Evolutionary conservation across 2,888 invertebrate genomes (phyloP).

Genomic region (Clistopyga incitator): DNA sequence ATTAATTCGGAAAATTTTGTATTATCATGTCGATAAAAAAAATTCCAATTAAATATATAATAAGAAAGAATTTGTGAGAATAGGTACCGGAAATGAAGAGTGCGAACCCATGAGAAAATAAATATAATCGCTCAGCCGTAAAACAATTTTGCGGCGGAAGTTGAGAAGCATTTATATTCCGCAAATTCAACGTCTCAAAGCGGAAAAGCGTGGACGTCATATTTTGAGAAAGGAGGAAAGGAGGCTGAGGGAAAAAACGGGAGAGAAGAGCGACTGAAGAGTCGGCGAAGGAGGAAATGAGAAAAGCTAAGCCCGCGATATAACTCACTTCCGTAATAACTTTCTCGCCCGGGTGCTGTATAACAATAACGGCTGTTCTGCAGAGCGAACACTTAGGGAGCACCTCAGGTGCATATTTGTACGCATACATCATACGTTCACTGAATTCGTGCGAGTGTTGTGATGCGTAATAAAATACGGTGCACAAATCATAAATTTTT

Average conservation of each 20-base stretch:
- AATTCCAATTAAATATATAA: too few relatives aligned
- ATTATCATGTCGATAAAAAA: too few relatives aligned
- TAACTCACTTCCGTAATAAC: slow-evolving; percentile 71
- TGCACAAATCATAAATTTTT: neutral
- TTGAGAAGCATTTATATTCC: slow-evolving; percentile 32
- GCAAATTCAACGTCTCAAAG: slow-evolving; percentile 12
- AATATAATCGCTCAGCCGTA: slow-evolving; percentile 1
- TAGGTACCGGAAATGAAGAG: neutral
- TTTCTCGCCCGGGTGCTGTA: slow-evolving; percentile 62
- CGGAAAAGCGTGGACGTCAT: slow-evolving; percentile 13
- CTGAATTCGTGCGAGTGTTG: slow-evolving; percentile 44
- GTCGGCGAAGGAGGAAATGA: slow-evolving; percentile 44
- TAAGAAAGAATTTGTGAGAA: neutral
- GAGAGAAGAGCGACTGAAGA: slow-evolving; percentile 15
- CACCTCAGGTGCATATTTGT: slow-evolving; percentile 52
- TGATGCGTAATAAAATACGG: slow-evolving; percentile 15
- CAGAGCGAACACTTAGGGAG: slow-evolving; percentile 64
- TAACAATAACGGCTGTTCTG: slow-evolving; percentile 63
- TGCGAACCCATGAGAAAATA: neutral
- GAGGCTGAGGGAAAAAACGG: slow-evolving; percentile 6
- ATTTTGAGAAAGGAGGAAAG: slow-evolving; percentile 1
- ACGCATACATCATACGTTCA: slow-evolving; percentile 62
- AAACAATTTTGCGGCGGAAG: slow-evolving; percentile 33
- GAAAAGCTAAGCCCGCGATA: slow-evolving; percentile 60
- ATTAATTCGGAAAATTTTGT: too few relatives aligned